Percentiles rank a stretch among this genome's conserved stretches.
Evolutionary conservation across 2,113 vertebrate species (phyloP).

Genomic region (Cryptoleucopteryx plumbea): DNA sequence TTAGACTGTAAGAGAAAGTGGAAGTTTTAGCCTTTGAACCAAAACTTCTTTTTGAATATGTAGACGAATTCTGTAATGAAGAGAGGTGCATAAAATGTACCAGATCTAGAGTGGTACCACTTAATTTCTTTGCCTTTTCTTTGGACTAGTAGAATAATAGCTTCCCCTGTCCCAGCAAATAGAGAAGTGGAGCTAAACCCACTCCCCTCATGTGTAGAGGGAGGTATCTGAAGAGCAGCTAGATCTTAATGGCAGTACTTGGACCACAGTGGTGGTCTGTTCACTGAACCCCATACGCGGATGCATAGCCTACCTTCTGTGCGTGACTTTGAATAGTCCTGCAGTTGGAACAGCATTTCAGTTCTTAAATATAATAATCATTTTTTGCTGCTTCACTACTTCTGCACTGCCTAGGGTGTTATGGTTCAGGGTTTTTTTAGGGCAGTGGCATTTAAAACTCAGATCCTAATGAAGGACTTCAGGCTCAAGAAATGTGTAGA

Average conservation of each 20-base stretch:
- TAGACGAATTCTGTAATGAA: background rate
- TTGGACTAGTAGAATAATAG: background rate
- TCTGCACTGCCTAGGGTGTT: background rate
- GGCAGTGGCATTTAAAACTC: background rate
- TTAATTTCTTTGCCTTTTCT: background rate
- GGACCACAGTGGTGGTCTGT: background rate
- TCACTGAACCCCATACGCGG: background rate
- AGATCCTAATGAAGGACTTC: background rate
- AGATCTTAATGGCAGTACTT: background rate
- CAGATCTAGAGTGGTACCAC: background rate
- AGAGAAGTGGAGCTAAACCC: background rate
- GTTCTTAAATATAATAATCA: background rate
- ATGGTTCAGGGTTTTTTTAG: background rate
- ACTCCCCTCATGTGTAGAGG: background rate
- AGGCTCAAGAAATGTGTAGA: background rate
- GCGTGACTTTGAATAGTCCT: background rate
- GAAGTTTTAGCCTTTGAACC: background rate
- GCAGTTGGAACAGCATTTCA: background rate
- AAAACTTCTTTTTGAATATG: background rate
- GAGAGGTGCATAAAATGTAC: background rate
- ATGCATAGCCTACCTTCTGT: background rate
- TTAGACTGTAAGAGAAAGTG: background rate
- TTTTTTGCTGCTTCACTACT: background rate
- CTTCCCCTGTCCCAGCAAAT: background rate
- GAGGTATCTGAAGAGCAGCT: background rate